A percentile compares a stretch with the other conserved stretches of the same genome.
phyloP scores from a whole-genome alignment of 2,113 vertebrate genomes.

The Struthio camelus region DNA sequence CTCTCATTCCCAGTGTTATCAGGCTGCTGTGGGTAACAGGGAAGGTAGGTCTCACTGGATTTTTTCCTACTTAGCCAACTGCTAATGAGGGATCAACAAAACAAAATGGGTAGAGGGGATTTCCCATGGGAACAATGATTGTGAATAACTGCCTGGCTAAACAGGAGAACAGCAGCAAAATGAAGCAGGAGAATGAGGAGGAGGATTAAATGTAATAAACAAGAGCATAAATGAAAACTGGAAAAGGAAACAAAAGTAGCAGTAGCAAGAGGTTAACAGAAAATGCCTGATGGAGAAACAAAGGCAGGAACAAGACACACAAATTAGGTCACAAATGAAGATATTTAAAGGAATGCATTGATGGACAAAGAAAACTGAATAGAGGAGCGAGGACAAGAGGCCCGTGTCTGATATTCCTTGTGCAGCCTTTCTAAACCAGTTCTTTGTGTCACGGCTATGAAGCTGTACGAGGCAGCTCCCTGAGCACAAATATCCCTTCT shows the following conservation, averaged over 20 bases:
- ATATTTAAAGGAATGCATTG: not conserved
- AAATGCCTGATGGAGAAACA: not conserved
- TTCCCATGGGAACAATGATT: not conserved
- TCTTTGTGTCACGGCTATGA: not conserved
- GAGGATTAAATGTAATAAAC: not conserved
- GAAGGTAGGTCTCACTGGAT: not conserved
- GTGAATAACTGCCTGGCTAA: not conserved
- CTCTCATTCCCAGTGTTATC: not conserved
- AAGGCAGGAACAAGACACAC: not conserved
- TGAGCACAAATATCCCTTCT: not conserved
- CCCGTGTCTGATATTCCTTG: no score
- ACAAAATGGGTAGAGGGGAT: not conserved
- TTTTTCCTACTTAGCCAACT: not conserved
- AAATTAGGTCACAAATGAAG: not conserved
- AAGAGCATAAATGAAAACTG: not conserved
- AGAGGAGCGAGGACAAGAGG: not conserved
- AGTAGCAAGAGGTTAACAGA: not conserved
- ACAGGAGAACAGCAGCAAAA: not conserved
- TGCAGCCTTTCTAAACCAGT: not conserved
- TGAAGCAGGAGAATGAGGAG: not conserved
- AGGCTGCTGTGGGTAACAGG: not conserved
- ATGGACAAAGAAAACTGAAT: not conserved
- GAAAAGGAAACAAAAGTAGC: not conserved
- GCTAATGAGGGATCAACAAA: not conserved
- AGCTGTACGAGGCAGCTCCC: not conserved